phyloP scores from a whole-genome alignment of 2,113 vertebrate genomes.

The Bubalus kerabau region DNA sequence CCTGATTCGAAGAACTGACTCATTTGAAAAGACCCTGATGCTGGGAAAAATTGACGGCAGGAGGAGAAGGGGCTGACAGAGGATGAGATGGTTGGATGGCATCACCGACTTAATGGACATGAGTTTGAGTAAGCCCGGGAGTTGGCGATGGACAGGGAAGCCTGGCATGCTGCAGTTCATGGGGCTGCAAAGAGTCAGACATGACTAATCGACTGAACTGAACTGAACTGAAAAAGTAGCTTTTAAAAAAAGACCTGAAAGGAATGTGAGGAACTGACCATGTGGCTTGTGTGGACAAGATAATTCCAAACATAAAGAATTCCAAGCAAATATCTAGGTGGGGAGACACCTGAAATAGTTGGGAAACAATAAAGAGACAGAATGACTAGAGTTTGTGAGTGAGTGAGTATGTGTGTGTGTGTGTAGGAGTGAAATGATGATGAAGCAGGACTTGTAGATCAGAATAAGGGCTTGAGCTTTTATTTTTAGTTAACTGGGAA shows the following conservation, averaged over 20 bases:
- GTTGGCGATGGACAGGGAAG: background rate
- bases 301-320: background rate
- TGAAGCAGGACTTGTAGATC: background rate
- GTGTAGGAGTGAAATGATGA: too few species aligned
- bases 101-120: background rate
- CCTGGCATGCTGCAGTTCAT: background rate
- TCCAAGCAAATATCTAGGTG: background rate
- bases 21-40: background rate
- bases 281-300: background rate
- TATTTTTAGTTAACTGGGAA: background rate
- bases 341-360: background rate
- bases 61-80: background rate
- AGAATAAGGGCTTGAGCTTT: background rate
- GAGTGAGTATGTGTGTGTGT: background rate
- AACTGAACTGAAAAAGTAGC: background rate
- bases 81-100: background rate
- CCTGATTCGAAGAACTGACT: background rate
- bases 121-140: background rate
- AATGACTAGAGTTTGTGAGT: background rate
- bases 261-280: background rate
- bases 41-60: background rate
- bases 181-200: background rate
- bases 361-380: background rate
- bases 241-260: background rate
- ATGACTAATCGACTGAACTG: background rate